phyloP scores from a whole-genome alignment of 2,888 invertebrate genomes.

The Polydesmus complanatus region DNA sequence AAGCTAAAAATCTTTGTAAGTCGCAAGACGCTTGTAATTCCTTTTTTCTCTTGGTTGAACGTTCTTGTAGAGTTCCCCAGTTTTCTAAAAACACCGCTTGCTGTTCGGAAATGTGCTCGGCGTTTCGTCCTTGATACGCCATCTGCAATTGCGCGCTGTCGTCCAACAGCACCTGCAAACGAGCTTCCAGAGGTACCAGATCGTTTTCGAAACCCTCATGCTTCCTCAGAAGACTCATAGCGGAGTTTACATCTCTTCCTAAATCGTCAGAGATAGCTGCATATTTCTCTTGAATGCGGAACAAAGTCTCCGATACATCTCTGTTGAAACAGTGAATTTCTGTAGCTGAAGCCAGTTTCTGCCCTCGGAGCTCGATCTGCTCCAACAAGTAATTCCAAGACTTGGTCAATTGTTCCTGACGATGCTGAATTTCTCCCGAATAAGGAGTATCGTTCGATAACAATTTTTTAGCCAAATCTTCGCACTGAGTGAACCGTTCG shows the following conservation, averaged over 20 bases:
- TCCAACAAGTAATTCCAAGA: slow-evolving; percentile 75
- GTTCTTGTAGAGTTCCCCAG: slow-evolving; percentile 73
- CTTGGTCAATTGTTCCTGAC: slow-evolving; percentile 58
- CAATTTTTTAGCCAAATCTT: slow-evolving; percentile 75
- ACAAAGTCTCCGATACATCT: slow-evolving; percentile 79
- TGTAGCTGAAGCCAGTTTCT: slow-evolving; percentile 80
- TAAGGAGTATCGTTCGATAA: slow-evolving; percentile 73
- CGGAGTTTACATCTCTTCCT: slow-evolving; percentile 71
- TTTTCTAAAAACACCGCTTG: slow-evolving; percentile 72
- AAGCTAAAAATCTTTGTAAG: slow-evolving; percentile 73
- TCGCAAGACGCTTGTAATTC: slow-evolving; percentile 74
- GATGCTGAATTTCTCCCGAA: slow-evolving; percentile 65
- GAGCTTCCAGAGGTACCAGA: slow-evolving; percentile 77
- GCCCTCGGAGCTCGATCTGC: slow-evolving; percentile 70
- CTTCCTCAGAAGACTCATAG: slow-evolving; percentile 61
- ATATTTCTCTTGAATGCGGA: slow-evolving; percentile 75
- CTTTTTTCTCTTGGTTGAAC: slow-evolving; percentile 62
- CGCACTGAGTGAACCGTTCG: slow-evolving; percentile 79
- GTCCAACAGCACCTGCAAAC: slow-evolving; percentile 68
- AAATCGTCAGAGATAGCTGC: slow-evolving; percentile 62
- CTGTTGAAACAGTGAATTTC: slow-evolving; percentile 96
- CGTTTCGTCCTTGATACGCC: slow-evolving; percentile 82
- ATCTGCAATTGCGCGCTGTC: slow-evolving; percentile 77
- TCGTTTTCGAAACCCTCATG: slow-evolving; percentile 92
- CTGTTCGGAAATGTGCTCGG: slow-evolving; percentile 71